phyloP scores from a whole-genome alignment of 2,797 vertebrate genomes.

The Fratercula arctica region DNA sequence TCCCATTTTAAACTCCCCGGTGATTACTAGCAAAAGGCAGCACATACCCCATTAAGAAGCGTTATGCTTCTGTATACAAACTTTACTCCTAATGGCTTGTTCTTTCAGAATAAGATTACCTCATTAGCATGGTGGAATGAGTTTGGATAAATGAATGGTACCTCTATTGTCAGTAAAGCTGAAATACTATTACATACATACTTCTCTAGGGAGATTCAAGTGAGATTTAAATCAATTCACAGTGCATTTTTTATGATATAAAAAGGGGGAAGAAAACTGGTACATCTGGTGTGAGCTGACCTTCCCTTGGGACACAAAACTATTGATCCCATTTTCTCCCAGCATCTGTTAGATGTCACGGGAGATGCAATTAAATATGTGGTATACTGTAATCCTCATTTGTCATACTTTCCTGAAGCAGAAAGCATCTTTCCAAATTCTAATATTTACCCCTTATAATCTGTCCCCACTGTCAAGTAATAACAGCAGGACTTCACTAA shows the following conservation, averaged over 20 bases:
- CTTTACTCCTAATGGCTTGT: slow-evolving; percentile 38
- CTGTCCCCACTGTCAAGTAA: not conserved
- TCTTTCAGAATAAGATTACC: slow-evolving; percentile 55
- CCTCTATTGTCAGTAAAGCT: slow-evolving; percentile 31
- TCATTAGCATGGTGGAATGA: slow-evolving; percentile 52
- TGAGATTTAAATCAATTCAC: slow-evolving; percentile 51
- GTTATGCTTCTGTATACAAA: slow-evolving; percentile 12
- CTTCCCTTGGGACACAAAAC: slow-evolving; percentile 35
- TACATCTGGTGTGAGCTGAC: slow-evolving; percentile 37
- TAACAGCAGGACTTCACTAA: slow-evolving; percentile 12
- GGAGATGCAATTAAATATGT: slow-evolving; percentile 46
- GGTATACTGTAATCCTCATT: slow-evolving; percentile 14
- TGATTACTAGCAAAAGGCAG: slow-evolving; percentile 8
- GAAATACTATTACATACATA: slow-evolving; percentile 9
- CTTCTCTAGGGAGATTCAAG: slow-evolving; percentile 21
- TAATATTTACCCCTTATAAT: not conserved
- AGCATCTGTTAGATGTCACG: slow-evolving; percentile 39
- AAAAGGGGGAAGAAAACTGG: not conserved
- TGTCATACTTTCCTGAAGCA: slow-evolving; percentile 9
- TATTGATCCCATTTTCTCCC: slow-evolving; percentile 48
- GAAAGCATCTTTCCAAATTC: slow-evolving; percentile 6
- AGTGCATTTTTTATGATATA: not conserved
- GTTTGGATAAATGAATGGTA: slow-evolving; percentile 33
- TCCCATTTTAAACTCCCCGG: not conserved
- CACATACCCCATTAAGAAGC: not conserved